phyloP scores from a whole-genome alignment of 2,113 vertebrate species.

The Verasper variegatus region DNA sequence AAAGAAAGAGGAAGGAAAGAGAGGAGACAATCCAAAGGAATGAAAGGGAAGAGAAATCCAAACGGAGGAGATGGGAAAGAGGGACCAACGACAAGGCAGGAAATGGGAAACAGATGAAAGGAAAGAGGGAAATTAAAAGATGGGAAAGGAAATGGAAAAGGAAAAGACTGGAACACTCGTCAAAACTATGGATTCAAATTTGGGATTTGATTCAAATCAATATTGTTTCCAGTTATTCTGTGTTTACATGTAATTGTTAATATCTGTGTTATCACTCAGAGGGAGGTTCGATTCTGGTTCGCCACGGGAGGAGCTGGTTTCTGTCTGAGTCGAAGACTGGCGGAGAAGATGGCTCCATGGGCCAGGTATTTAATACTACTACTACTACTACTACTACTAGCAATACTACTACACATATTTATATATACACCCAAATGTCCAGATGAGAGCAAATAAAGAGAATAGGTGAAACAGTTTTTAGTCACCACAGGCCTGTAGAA shows the following conservation, averaged over 20 bases:
- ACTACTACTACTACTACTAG: too few species aligned
- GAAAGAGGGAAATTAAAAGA: background rate
- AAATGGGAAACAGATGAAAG: background rate
- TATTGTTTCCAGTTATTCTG: too few species aligned
- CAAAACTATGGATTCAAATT: background rate
- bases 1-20: conserved; percentile 3
- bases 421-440: too few species aligned
- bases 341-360: conserved; percentile 91
- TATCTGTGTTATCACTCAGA: conserved; percentile 74
- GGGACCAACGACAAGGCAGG: background rate
- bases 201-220: too few species aligned
- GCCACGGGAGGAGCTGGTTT: conserved; percentile 95
- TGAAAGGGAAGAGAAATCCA: background rate
- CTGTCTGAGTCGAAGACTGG: conserved; percentile 89
- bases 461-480: background rate
- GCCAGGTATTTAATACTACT: conserved; percentile 84
- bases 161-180: background rate
- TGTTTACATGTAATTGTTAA: too few species aligned
- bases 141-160: background rate
- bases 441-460: background rate
- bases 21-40: background rate
- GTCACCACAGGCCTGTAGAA: too few species aligned
- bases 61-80: background rate
- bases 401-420: background rate
- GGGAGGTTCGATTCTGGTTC: conserved; percentile 92